phyloP scores from a whole-genome alignment of 2,113 vertebrate genomes.

The Perca flavescens region DNA sequence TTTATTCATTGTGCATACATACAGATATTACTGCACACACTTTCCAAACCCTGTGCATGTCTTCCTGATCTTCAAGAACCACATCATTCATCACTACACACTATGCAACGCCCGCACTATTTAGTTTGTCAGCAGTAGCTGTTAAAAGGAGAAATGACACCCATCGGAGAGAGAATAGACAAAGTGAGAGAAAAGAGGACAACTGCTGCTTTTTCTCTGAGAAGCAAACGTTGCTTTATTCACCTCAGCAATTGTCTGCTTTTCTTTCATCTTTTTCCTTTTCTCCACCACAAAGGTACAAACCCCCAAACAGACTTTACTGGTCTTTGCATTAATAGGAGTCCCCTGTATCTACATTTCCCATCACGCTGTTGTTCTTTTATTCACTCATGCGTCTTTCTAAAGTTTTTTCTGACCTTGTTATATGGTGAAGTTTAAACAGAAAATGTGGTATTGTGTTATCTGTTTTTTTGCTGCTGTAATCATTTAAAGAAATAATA shows the following conservation, averaged over 20 bases:
- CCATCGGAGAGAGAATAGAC: not conserved
- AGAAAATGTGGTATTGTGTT: not conserved
- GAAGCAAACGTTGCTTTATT: conserved; percentile 4
- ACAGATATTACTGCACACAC: not conserved
- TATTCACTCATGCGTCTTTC: not conserved
- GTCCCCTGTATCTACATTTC: not conserved
- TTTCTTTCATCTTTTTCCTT: conserved; percentile 12
- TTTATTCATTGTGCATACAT: not conserved
- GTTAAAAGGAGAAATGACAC: conserved; percentile 28
- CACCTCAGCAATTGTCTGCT: not conserved
- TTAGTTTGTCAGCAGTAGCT: conserved; percentile 1
- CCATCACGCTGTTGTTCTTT: not conserved
- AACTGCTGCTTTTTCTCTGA: not conserved
- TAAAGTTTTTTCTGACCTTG: not conserved
- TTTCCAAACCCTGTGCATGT: not conserved
- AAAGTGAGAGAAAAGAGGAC: not conserved
- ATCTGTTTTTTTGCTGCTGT: conserved; percentile 1
- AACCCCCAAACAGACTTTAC: not conserved
- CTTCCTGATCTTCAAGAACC: not conserved
- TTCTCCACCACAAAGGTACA: not conserved
- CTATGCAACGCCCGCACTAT: not conserved
- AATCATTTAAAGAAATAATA: not conserved
- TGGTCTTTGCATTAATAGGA: not conserved
- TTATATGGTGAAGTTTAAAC: conserved; percentile 7
- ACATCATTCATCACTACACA: not conserved